A percentile compares a stretch with the other conserved stretches of the same genome.
These are phyloP conservation scores for Nasonia vitripennis DNA, from an alignment of 1,140 invertebrate genomes.

Conservation along the genomic window DNA sequence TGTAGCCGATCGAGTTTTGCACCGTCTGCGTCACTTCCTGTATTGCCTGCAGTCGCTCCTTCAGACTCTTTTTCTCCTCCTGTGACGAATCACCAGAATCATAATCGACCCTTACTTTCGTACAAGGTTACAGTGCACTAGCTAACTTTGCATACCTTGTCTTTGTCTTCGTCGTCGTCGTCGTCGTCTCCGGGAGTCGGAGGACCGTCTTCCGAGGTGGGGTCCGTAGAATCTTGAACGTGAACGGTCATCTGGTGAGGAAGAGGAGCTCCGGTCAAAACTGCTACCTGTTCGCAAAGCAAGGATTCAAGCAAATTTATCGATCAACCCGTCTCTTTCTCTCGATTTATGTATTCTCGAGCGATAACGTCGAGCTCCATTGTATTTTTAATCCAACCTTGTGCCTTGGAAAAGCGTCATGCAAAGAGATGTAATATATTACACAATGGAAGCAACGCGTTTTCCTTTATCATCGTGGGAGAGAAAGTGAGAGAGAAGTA, in stretches of 20 bases:
- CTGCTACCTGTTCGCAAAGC: constrained; percentile 67
- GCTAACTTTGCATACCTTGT: constrained; percentile 75
- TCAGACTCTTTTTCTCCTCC: constrained; percentile 97
- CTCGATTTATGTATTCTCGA: neutral
- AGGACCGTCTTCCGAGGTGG: constrained; percentile 65
- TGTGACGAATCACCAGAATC: constrained; percentile 64
- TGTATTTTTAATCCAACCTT: too few species aligned
- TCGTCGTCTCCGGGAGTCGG: constrained; percentile 84
- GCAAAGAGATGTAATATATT: neutral
- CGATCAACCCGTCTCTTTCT: constrained; percentile 40
- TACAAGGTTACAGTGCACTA: too few species aligned
- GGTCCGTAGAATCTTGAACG: constrained; percentile 61
- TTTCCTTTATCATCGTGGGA: neutral
- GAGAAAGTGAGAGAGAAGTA: constrained; percentile 21
- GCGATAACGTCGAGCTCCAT: neutral
- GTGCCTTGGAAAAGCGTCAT: neutral
- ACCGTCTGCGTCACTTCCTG: constrained; percentile 97
- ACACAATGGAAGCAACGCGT: neutral
- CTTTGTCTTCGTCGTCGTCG: constrained; percentile 89
- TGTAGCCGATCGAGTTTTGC: constrained; percentile 94
- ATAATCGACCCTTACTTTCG: neutral
- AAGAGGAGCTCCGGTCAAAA: constrained; percentile 67
- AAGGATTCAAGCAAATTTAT: constrained; percentile 52
- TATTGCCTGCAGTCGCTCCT: constrained; percentile 94
- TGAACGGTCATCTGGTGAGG: constrained; percentile 63